Base-by-base conservation (phyloP, 2,797 vertebrate genomes). In the Enteromius treurensis region DNA sequence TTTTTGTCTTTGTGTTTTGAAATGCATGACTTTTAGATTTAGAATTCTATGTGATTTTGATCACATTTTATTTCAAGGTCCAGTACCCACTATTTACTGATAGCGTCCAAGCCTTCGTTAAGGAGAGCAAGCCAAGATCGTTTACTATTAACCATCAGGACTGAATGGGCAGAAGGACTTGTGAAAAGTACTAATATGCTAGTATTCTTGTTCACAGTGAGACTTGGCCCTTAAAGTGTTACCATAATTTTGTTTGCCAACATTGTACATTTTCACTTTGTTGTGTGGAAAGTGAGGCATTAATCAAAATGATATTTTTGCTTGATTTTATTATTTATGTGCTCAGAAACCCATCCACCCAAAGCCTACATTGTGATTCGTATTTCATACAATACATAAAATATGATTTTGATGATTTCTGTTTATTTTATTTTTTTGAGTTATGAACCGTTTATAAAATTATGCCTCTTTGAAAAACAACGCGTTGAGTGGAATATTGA, bases 321-420 rank as follows among this genome's bases (percentile, higher is more conserved):
- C 80, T 82, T 84, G 79, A 84, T 85, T 90, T 90, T 87, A 88
- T 89, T 87, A 86, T 34, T 75, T 74, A 80, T 40, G 77, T 86
- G 70, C 74, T 85, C 60, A 80, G 71, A 82, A 85, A 51, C 67
- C 69, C 51, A 83, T 47, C 14, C 77, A 78, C 80, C 83, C 68
- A 79, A 85, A 69, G 64, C 29, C 53, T 58, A 83, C 75, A 70
- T 49, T 77, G 65, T 49, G 8, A 60, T 69, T 78, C 45, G 19
- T 47, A 21, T 69, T 26, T 42, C 17, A 64, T 65, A 82, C 58
- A 82, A 45, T 37, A 45, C 23, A 15, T 70, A 65, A 40, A 45
- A 47, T 71, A 47, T 81, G 21, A 68, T 68, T 40, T 68, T 26
- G 21, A 81, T 34, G 10, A 34, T 49, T 71, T 71, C 10, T 37